A percentile compares a stretch with the other conserved stretches of the same genome.
phyloP scores from a whole-genome alignment of 2,888 invertebrate genomes.

The Xanthia icteritia region DNA sequence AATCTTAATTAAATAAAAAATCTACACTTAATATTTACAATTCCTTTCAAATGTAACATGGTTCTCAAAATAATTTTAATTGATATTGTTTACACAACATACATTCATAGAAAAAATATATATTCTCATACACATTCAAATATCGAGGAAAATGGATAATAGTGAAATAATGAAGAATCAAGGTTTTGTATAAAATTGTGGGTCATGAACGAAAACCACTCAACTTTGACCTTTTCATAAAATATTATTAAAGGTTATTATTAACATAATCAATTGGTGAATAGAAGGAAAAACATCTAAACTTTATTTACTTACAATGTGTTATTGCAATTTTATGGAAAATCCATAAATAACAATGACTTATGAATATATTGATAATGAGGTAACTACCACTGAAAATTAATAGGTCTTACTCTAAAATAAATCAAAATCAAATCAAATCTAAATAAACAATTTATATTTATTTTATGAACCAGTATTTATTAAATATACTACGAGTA shows the following conservation, averaged over 20 bases:
- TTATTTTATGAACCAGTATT: neutral
- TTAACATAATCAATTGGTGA: neutral
- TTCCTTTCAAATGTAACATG: conserved; percentile 52
- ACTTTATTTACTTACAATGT: neutral
- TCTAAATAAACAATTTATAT: neutral
- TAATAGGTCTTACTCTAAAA: too few species aligned
- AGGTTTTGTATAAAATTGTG: conserved; percentile 16
- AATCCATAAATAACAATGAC: neutral
- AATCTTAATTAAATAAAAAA: conserved; percentile 52
- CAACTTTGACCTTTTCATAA: conserved; percentile 21
- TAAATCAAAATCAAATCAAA: too few species aligned
- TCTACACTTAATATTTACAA: conserved; percentile 63
- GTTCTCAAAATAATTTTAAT: conserved; percentile 9
- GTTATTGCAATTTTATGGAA: neutral
- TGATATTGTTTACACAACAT: neutral
- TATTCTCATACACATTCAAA: neutral
- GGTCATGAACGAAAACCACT: neutral
- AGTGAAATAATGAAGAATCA: conserved; percentile 12
- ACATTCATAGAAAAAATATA: conserved; percentile 1
- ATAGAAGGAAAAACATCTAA: neutral
- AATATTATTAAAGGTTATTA: neutral
- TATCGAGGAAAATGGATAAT: neutral
- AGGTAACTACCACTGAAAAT: neutral
- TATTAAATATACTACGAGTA: neutral
- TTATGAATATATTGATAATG: neutral